Evolutionary conservation across 64 coral and sea anemone species (phyloP).

Genomic region (Pocillopora verrucosa): DNA sequence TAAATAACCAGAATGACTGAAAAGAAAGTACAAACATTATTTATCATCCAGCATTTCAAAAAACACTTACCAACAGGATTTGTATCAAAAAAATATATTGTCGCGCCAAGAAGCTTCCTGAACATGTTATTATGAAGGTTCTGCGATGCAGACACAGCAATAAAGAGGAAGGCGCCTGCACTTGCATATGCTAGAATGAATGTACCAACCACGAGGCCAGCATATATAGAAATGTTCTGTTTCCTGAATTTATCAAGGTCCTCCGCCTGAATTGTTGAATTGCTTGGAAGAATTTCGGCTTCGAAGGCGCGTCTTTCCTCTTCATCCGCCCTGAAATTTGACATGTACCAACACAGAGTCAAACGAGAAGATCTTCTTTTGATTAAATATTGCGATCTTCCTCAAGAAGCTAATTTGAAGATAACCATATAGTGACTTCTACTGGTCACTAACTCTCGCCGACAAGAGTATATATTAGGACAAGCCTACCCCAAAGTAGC

Average conservation of each 20-base stretch:
- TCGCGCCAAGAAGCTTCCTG: constrained; percentile 63
- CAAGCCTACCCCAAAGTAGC: no score
- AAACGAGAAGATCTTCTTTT: no score
- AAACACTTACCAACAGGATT: constrained; percentile 86
- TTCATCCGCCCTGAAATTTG: constrained; percentile 38
- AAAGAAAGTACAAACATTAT: not conserved
- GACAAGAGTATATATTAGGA: no score
- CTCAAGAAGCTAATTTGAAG: no score
- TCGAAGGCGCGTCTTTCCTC: constrained; percentile 47
- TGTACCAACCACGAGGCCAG: constrained; percentile 19
- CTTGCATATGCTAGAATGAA: constrained; percentile 50
- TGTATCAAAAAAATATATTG: constrained; percentile 97
- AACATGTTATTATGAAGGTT: constrained; percentile 96
- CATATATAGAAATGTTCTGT: constrained; percentile 60
- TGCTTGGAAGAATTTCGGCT: not conserved
- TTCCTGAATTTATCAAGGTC: constrained; percentile 18
- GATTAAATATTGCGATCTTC: no score
- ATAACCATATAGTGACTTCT: no score
- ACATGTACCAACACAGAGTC: not conserved
- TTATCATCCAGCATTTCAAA: not conserved
- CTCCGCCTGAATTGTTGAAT: not conserved
- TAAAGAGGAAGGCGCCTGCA: not conserved
- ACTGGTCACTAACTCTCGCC: no score
- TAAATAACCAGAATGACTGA: no score
- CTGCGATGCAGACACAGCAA: constrained; percentile 70